Evolutionary conservation across 2,888 invertebrate genomes (phyloP).

Genomic region (Rhagonycha fulva): DNA sequence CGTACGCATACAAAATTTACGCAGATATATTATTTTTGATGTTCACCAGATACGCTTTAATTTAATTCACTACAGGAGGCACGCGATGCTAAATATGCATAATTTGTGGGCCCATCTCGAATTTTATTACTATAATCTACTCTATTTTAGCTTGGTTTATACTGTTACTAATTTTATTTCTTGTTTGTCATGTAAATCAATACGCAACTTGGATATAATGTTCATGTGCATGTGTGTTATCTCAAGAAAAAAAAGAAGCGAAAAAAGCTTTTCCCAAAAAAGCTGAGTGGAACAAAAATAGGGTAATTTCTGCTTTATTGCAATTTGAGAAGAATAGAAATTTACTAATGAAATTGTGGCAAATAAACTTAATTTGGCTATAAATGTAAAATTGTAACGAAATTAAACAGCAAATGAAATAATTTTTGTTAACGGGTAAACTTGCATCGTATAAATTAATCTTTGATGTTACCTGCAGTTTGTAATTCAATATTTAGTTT

Average conservation of each 20-base stretch:
- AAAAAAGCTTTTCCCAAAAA: not conserved
- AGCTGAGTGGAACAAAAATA: not conserved
- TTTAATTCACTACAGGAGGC: conserved; percentile 53
- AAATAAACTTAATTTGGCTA: not conserved
- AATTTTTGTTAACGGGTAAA: not conserved
- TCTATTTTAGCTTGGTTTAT: conserved; percentile 42
- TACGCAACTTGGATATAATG: conserved; percentile 3
- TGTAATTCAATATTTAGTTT: conserved; percentile 27
- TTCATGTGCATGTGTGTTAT: not conserved
- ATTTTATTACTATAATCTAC: conserved; percentile 49
- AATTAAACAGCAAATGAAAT: not conserved
- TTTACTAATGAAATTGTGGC: not conserved
- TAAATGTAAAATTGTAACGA: not conserved
- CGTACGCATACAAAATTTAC: conserved; percentile 49
- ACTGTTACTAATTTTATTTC: conserved; percentile 35
- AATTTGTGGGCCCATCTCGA: conserved; percentile 49
- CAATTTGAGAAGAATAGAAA: not conserved
- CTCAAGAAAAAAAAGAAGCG: not conserved
- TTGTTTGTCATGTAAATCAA: conserved; percentile 28
- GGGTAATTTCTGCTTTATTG: not conserved
- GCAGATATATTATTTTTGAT: conserved; percentile 54
- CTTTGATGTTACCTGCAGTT: conserved; percentile 11
- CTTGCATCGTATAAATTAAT: conserved; percentile 12
- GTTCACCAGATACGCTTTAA: conserved; percentile 54
- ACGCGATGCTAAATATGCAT: conserved; percentile 52